Conservation (phyloP, 2,797 vertebrate genomes). For the Gallinago solitaria region DNA sequence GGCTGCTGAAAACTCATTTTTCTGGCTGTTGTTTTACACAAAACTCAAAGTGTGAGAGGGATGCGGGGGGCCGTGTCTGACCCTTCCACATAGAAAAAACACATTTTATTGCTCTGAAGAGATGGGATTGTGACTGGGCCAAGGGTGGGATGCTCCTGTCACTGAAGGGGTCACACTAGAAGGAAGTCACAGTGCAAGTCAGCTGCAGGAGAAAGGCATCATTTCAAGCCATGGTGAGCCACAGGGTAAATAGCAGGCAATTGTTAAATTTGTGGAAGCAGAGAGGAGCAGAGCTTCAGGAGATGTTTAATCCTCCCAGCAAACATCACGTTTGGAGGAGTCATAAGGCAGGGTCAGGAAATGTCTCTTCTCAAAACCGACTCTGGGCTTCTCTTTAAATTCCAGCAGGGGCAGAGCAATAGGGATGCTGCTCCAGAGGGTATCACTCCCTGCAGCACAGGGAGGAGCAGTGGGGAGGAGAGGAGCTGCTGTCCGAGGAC, state of each 20-base stretch:
- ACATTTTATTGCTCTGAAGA: background rate
- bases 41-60: background rate
- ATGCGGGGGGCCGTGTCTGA: background rate
- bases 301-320: background rate
- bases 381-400: background rate
- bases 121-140: background rate
- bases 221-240: background rate
- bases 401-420: background rate
- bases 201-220: background rate
- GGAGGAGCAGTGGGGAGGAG: background rate
- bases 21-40: background rate
- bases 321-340: fast-evolving
- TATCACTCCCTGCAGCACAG: background rate
- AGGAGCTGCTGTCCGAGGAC: background rate
- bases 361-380: background rate
- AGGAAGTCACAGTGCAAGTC: background rate
- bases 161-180: background rate
- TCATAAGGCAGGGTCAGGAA: background rate
- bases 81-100: fast-evolving
- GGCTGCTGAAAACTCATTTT: background rate
- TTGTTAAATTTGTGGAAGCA: background rate
- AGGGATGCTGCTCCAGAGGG: background rate
- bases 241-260: background rate
- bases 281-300: background rate
- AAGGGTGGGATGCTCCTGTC: background rate